Evolutionary conservation across 1,140 invertebrate species (phyloP).

Genomic region (Diorhabda carinulata): DNA sequence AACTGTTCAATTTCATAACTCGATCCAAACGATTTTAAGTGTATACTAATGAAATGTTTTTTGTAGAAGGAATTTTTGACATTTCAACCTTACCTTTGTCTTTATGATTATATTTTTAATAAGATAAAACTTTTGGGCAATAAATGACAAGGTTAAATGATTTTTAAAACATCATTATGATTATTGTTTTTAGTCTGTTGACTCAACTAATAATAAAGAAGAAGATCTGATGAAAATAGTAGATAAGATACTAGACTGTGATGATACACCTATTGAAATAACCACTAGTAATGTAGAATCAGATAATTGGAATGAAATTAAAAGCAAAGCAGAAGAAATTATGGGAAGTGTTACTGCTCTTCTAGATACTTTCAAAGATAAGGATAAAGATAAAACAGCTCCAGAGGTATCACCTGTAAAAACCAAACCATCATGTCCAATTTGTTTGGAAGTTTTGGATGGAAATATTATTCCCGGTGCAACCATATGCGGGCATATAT

Average conservation of each 20-base stretch:
- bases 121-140: too few species aligned
- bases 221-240: slow-evolving; percentile 15
- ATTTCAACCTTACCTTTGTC: too few species aligned
- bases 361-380: slow-evolving; percentile 17
- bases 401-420: slow-evolving; percentile 15
- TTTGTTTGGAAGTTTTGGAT: slow-evolving; percentile 28
- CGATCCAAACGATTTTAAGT: too few species aligned
- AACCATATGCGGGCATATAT: slow-evolving; percentile 33
- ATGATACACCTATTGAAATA: slow-evolving; percentile 5
- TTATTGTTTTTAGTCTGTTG: not conserved
- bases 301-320: slow-evolving; percentile 25
- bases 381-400: slow-evolving; percentile 21
- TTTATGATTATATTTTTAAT: too few species aligned
- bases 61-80: too few species aligned
- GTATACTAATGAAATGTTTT: too few species aligned
- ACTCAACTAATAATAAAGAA: not conserved
- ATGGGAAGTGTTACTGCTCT: slow-evolving; percentile 21
- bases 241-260: slow-evolving; percentile 10
- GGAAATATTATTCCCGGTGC: slow-evolving; percentile 17
- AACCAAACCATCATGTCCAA: slow-evolving; percentile 23
- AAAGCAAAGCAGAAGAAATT: slow-evolving; percentile 28
- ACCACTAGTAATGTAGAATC: slow-evolving; percentile 11
- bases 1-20: too few species aligned
- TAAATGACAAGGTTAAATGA: too few species aligned
- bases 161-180: too few species aligned